Evolutionary conservation across 2,888 invertebrate species (phyloP), one percentile per base, ranked within the genome.

Genomic region (Cerastoderma edule): DNA sequence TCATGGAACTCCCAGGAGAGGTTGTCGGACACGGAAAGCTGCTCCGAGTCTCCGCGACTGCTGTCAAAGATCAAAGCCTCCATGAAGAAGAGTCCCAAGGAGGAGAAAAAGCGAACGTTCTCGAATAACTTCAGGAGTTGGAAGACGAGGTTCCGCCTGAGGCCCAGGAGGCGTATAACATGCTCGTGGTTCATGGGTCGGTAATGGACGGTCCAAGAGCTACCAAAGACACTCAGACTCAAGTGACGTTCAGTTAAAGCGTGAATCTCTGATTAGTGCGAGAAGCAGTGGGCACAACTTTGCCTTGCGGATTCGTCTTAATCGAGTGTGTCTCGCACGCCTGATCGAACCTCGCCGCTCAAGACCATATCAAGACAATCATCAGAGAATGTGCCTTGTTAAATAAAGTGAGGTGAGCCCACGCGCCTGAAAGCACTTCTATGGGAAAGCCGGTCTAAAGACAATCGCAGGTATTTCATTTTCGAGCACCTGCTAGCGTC

Each of bases 101-200:
- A 94, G 16, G 96, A 96, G 89, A 94, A 96, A 19, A 86, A 88
- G 65, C 70, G 88, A 85, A 97, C 97, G 89, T 98, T 97, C 91
- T 96, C 97, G 53, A 97, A 98, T 89, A 97, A 98, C 94, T 79
- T 89, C 35, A 72, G 27, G 88, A 89, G 24, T n/a, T 84, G 8
- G 83, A 83, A 32, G 89, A 88, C 16, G 87, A 88, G 96, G 96
- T 22, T 95, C 96, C 86, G 94, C 95, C 89, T 96, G 97, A 98
- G 93, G 96, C 97, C 60, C 97, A 97, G 91, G 95, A 96, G 89
- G 99, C 98, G 0, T 99, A 99, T 94, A 96, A 97, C 89, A 96
- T 96, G 87, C 94, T 99, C 67, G 97, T 99, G 69, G 98, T 98
- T 91, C 95, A 95, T 80, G 91, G 91, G 5, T 85, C 88, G 3